phyloP scores from a whole-genome alignment of 1,140 invertebrate genomes.

The Anthonomus grandis region DNA sequence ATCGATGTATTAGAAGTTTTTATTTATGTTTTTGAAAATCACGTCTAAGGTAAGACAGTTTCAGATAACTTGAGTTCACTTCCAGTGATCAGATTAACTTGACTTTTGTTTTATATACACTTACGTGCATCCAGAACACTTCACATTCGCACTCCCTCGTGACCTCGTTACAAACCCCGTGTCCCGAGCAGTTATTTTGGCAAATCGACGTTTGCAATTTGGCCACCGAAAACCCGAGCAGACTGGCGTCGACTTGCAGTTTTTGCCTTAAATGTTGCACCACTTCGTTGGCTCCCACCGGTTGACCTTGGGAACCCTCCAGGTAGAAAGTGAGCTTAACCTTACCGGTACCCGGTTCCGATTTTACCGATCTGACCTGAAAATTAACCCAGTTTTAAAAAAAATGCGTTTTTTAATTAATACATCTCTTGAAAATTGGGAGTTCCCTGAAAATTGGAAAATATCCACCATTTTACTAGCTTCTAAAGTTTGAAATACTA shows the following conservation, averaged over 20 bases:
- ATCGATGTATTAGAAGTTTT: too few relatives aligned
- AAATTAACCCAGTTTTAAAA: too few relatives aligned
- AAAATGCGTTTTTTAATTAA: too few relatives aligned
- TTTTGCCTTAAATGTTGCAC: conserved; percentile 59
- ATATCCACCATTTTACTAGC: too few relatives aligned
- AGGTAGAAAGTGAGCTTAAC: conserved; percentile 63
- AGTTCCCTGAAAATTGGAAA: too few relatives aligned
- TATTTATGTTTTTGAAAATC: too few relatives aligned
- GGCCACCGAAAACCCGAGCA: conserved; percentile 71
- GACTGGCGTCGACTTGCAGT: conserved; percentile 64
- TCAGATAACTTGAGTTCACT: too few relatives aligned
- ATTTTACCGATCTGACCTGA: conserved; percentile 42
- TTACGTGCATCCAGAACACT: conserved; percentile 91
- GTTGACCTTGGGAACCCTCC: conserved; percentile 37
- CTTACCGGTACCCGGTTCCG: conserved; percentile 52
- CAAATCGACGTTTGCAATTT: conserved; percentile 80
- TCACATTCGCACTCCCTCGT: conserved; percentile 85
- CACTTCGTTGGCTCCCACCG: conserved; percentile 43
- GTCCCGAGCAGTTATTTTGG: conserved; percentile 90
- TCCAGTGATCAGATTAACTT: too few relatives aligned
- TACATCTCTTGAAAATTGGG: too few relatives aligned
- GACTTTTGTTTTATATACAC: too few relatives aligned
- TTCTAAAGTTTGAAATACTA: too few relatives aligned
- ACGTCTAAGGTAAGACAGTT: too few relatives aligned
- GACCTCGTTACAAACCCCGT: conserved; percentile 83